Base-by-base conservation (phyloP, 2,888 invertebrate genomes). In the Lymantria monacha region DNA sequence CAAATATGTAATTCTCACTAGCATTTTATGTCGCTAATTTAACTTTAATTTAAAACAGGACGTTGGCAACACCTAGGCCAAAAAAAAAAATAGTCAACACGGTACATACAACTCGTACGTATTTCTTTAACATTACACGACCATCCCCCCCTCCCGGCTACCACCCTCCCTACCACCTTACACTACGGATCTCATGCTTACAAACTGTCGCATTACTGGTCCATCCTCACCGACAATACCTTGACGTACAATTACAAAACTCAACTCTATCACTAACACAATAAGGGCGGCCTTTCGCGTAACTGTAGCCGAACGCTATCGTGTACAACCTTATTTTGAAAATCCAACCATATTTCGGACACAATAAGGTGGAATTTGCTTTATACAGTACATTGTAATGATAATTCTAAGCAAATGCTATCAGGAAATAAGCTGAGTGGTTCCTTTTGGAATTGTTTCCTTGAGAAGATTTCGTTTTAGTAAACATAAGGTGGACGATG, bases 191-290 rank as follows among this genome's bases (percentile, higher is more conserved):
- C 88, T 90, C 89, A 90, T 90, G 90, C 90, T 89, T 90, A 90
- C 90, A 88, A 90, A 90, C 87, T 88, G 88, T 88, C 90, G 86
- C 85, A 90, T 90, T 90, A 90, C 84, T 78, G 78, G 77, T 79
- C 84, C 80, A 84, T 83, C 81, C 80, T 78, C 71, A 78, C 81
- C 77, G 76, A 82, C 72, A 83, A 81, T 78, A 75, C 74, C 72
- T 77, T 69, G 63, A 63, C 60, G 67, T 59, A 60, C 51, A 61
- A 72, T 56, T 52, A 61, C 76, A 52, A 81, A 74, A 74, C 58
- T 60, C 53, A 68, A 78, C 83, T 74, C 69, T 84, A 74, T 63
- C 47, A 52, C 49, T 15, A n/a, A 44, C 40, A 60, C 51, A 52
- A 72, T 70, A 79, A 66, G 68, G 53, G 52, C 57, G 52, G 44